phyloP scores from a whole-genome alignment of 1,140 invertebrate genomes.

The Drosophila tani region DNA sequence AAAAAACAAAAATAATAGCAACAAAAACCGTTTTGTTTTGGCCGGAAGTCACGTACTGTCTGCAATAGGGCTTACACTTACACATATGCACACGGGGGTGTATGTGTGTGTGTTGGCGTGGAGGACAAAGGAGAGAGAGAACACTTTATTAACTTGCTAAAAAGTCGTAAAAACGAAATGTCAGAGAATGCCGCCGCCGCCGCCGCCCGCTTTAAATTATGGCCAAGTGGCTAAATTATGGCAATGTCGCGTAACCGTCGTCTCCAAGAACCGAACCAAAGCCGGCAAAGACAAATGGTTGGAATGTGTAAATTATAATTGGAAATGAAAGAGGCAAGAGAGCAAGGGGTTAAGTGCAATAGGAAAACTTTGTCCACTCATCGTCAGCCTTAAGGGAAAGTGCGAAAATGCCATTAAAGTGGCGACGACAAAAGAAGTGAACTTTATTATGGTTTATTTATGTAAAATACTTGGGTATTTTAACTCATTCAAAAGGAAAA shows the following conservation, averaged over 20 bases:
- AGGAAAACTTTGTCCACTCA: conserved; percentile 36
- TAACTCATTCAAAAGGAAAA: no score
- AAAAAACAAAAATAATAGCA: conserved; percentile 19
- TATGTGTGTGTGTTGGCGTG: not conserved
- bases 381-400: not conserved
- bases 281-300: conserved; percentile 69
- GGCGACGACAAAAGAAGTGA: not conserved
- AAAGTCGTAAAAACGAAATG: conserved; percentile 60
- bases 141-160: conserved; percentile 65
- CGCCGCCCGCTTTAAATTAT: conserved; percentile 66
- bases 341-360: conserved; percentile 21
- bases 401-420: conserved; percentile 18
- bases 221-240: conserved; percentile 81
- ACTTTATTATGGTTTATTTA: not conserved
- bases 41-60: conserved; percentile 83
- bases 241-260: conserved; percentile 68
- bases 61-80: conserved; percentile 54
- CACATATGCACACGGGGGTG: conserved; percentile 43
- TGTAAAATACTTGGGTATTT: not conserved
- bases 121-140: conserved; percentile 25
- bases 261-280: conserved; percentile 23
- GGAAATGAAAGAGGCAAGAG: conserved; percentile 49
- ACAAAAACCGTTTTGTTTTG: conserved; percentile 78
- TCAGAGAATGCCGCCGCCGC: conserved; percentile 32
- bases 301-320: conserved; percentile 80